Conservation (phyloP, 2,797 vertebrate species). For the Argyrosomus regius region DNA sequence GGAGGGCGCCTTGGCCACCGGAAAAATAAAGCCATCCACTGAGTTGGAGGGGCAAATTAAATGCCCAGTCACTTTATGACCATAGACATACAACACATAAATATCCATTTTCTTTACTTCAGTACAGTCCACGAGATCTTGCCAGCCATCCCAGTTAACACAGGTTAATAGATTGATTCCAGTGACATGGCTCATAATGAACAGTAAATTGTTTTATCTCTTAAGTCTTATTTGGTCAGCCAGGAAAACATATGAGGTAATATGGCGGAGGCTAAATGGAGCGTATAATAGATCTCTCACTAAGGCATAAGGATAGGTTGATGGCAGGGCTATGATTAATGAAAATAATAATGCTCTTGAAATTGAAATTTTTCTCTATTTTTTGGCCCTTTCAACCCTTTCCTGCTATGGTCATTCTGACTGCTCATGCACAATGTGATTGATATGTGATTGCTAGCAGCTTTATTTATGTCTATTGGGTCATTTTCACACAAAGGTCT, state of each 20-base stretch:
- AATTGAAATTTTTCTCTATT: constrained; percentile 99
- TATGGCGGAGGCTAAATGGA: constrained; percentile 99
- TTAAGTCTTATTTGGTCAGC: constrained; percentile 99
- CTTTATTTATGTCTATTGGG: constrained; percentile 80
- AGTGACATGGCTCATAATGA: constrained; percentile 99
- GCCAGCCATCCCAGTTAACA: constrained; percentile 96
- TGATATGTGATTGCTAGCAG: constrained; percentile 89
- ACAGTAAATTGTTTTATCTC: constrained; percentile 99
- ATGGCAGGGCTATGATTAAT: constrained; percentile 99
- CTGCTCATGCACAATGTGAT: constrained; percentile 92
- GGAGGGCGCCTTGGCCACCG: constrained; percentile 90
- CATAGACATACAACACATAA: constrained; percentile 87
- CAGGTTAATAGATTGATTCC: constrained; percentile 99
- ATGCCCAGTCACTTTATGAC: constrained; percentile 96
- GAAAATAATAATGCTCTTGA: constrained; percentile 99
- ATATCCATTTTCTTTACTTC: constrained; percentile 87
- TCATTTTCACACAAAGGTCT: constrained; percentile 60
- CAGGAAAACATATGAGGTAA: constrained; percentile 99
- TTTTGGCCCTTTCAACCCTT: constrained; percentile 81
- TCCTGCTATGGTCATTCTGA: constrained; percentile 89
- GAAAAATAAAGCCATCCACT: constrained; percentile 97
- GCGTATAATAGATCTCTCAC: constrained; percentile 99
- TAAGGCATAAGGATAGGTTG: constrained; percentile 98
- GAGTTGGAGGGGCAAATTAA: constrained; percentile 92
- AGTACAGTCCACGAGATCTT: constrained; percentile 86